Evolutionary conservation across 2,113 vertebrate species (phyloP), one percentile per base, ranked within the genome.

Genomic region (Hiodon alosoides): DNA sequence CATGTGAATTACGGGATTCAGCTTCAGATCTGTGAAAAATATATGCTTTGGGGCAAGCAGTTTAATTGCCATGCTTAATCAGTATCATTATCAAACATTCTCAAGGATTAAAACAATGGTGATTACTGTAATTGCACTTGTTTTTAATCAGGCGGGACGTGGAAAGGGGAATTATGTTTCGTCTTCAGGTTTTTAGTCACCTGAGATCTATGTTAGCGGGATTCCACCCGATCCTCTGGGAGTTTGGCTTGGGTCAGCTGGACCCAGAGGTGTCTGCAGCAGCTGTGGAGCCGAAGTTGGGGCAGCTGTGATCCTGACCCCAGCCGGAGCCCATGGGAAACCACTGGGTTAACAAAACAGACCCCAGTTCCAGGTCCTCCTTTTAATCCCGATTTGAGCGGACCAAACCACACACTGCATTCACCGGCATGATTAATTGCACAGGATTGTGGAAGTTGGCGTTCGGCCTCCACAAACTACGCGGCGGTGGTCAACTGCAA

Each of bases 331-430:
- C 68, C 59, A 1, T 3, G 69, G 78, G 82, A 65, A 55, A 79
- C 57, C 16, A 71, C 60, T 47, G 78, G 79, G 81, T 83, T 82
- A 85, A 79, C 78, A 79, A 79, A 83, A 79, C 80, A 81, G 80
- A 76, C 76, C 73, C 58, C 54, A 58, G 77, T 79, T 76, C 76
- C 67, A 50, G 74, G 68, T 81, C 80, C 79, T 81, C 75, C 80
- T 74, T 74, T 85, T 79, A 83, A 82, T 78, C 78, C 73, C 82
- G 77, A 79, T 83, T 82, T 85, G 82, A 85, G 82, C 84, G 79
- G 31, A 31, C 70, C 76, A 50, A 72, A 74, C 81, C 81, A 73
- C 75, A 81, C 76, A 80, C 73, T 10, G 54, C 46, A 64, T 51
- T 51, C 46, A 46, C 58, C 54, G 64, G 8, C 31, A 58, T 83